Evolutionary conservation across 2,888 invertebrate species (phyloP), one percentile per base, ranked within the genome.

Genomic region (Halictus ligatus): DNA sequence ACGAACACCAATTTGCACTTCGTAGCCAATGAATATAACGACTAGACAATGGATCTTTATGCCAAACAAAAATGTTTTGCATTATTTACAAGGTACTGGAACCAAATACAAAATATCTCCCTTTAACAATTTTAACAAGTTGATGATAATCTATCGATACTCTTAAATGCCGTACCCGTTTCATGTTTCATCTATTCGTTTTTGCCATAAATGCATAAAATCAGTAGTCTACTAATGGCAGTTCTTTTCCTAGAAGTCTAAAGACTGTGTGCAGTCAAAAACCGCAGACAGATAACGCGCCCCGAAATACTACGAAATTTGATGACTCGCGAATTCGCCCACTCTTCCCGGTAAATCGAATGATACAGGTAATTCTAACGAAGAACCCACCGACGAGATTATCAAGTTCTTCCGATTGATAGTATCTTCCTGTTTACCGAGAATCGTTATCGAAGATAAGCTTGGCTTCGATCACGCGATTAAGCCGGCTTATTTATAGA

Each of bases 1-100:
- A 73, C 25, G 74, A 72, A 86, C 72, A 72, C 84, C 29, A 73
- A 78, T 86, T 86, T 72, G 67, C 75, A 74, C 74, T 79, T 76
- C 75, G 58, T 48, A 48, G 76, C 46, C 79, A 78, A 60, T 71
- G 74, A 67, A 81, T 80, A 69, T 48, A 77, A 85, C 82, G 71
- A 80, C 85, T 75, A 75, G n/a, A n/a, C 58, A 12, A n/a, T 58
- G 12, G 3, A n/a, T 58, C n/a, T n/a, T 58, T n/a, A 58, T 58
- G n/a, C 4, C 4, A n/a, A n/a, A 12, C n/a, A 4, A n/a, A 58
- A 10, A n/a, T 58, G 10, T 58, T 58, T 12, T 58, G 58, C 58
- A n/a, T n/a, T n/a, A n/a, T 58, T 58, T n/a, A n/a, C 58, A n/a
- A n/a, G n/a, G 3, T 12, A 58, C 21, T 21, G 21, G 0, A 54